Evolutionary conservation across 2,888 invertebrate genomes (phyloP).

Genomic region (Euproctis similis): DNA sequence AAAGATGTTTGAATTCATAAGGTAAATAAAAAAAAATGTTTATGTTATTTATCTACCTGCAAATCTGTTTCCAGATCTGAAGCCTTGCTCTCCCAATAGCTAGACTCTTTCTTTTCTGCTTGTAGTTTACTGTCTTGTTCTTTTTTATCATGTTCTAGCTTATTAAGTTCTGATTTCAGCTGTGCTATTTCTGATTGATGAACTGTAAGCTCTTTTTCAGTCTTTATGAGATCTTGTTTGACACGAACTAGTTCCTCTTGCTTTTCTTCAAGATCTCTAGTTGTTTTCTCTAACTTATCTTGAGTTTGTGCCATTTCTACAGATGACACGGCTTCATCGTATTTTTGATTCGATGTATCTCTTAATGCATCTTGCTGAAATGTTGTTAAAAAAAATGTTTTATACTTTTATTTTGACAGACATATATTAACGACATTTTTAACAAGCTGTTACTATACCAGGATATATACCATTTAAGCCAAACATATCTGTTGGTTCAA

Average conservation of each 20-base stretch:
- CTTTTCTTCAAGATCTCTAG: slow-evolving; percentile 52
- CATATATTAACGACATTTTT: too few relatives aligned
- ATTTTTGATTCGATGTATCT: slow-evolving; percentile 62
- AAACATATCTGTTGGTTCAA: too few relatives aligned
- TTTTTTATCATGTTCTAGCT: slow-evolving; percentile 71
- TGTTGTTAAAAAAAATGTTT: too few relatives aligned
- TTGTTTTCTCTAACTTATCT: slow-evolving; percentile 53
- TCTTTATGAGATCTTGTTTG: slow-evolving; percentile 52
- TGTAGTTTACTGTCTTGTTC: slow-evolving; percentile 79
- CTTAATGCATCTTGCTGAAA: slow-evolving; percentile 60
- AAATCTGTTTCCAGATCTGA: slow-evolving; percentile 78
- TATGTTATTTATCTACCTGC: slow-evolving; percentile 44
- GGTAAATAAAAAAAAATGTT: background rate
- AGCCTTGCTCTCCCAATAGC: slow-evolving; percentile 79
- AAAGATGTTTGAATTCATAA: background rate
- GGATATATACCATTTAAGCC: too few relatives aligned
- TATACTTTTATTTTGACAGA: too few relatives aligned
- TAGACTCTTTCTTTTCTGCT: slow-evolving; percentile 77
- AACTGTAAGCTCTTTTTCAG: slow-evolving; percentile 61
- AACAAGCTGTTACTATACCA: too few relatives aligned
- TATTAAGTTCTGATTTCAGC: slow-evolving; percentile 61
- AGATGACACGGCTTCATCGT: slow-evolving; percentile 64
- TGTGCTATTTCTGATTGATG: slow-evolving; percentile 56
- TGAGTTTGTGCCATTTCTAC: slow-evolving; percentile 69
- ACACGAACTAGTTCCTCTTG: slow-evolving; percentile 45